These are phyloP conservation scores for Acrobasis repandana DNA, from an alignment of 2,888 invertebrate genomes.

Conservation along the genomic window DNA sequence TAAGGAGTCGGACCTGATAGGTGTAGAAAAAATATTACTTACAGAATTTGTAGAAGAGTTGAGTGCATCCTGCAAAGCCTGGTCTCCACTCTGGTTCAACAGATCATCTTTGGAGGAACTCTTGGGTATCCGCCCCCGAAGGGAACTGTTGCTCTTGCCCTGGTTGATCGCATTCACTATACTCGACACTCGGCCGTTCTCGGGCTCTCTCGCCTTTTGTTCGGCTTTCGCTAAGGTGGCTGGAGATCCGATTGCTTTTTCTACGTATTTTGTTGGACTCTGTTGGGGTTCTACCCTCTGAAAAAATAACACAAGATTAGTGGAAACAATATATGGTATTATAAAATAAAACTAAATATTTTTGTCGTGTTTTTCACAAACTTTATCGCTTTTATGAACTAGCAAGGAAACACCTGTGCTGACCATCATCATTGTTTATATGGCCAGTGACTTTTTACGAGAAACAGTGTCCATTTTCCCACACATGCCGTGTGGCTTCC, in stretches of 20 bases:
- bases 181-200: constrained; percentile 72
- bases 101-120: constrained; percentile 76
- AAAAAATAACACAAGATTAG: constrained; percentile 29
- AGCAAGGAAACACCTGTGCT: too few species aligned
- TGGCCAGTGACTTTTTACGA: too few species aligned
- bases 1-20: too few species aligned
- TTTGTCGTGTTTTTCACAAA: too few species aligned
- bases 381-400: too few species aligned
- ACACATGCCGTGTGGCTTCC: too few species aligned
- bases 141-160: constrained; percentile 53
- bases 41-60: constrained; percentile 76
- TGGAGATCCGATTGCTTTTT: constrained; percentile 67
- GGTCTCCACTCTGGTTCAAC: constrained; percentile 59
- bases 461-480: too few species aligned
- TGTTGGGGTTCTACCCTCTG: constrained; percentile 77
- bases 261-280: constrained; percentile 68
- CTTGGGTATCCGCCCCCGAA: constrained; percentile 68
- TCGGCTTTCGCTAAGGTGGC: constrained; percentile 31
- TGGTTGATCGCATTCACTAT: constrained; percentile 76
- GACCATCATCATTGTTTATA: too few species aligned
- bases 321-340: neutral
- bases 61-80: constrained; percentile 65
- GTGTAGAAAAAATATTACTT: constrained; percentile 43
- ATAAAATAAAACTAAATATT: too few species aligned
- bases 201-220: constrained; percentile 47